Percentiles rank a stretch among this genome's conserved stretches.
Conservation (phyloP, 2,113 vertebrate species). For the Ceratotherium simum region DNA sequence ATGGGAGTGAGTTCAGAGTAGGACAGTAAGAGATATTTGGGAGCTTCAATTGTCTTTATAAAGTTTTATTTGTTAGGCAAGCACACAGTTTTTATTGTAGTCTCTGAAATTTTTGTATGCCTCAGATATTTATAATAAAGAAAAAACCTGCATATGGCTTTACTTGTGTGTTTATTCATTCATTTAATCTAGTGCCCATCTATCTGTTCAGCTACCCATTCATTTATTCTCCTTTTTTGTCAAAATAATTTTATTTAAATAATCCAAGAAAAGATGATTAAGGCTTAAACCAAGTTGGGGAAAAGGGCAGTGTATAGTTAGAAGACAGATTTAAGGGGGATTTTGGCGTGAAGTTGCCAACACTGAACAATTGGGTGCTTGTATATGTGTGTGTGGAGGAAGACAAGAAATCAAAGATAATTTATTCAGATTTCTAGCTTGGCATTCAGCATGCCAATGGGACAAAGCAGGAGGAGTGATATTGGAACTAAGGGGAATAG, state of each 20-base stretch:
- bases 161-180: neutral
- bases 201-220: neutral
- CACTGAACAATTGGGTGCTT: neutral
- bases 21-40: neutral
- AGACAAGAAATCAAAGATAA: neutral
- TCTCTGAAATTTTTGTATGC: neutral
- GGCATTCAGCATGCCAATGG: neutral
- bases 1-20: neutral
- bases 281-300: neutral
- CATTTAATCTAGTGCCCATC: neutral
- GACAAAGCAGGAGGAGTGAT: neutral
- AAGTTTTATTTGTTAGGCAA: neutral
- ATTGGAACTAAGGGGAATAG: neutral
- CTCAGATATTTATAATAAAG: neutral
- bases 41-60: neutral
- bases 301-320: neutral
- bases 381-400: neutral
- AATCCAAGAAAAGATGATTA: neutral
- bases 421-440: neutral
- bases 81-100: neutral
- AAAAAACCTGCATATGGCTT: neutral
- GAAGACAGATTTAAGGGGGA: neutral
- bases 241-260: conserved; percentile 37
- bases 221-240: neutral
- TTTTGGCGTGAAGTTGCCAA: neutral